Evolutionary conservation across 2,888 invertebrate species (phyloP), one percentile per base, ranked within the genome.

Genomic region (Cancer borealis): DNA sequence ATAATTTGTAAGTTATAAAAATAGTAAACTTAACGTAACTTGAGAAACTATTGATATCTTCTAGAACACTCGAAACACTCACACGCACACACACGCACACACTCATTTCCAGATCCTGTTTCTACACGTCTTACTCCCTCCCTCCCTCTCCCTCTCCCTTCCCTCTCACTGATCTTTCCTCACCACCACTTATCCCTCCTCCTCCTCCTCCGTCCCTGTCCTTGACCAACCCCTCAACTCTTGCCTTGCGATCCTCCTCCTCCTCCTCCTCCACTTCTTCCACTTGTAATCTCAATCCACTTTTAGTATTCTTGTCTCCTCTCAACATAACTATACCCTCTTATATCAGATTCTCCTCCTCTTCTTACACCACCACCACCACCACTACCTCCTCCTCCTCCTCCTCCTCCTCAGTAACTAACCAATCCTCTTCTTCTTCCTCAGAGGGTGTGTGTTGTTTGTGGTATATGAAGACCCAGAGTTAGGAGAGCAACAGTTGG

Each of bases 361-460:
- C 39, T 2, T 39, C 39, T 39, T 39, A 39, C 39, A 39, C 39
- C 39, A 39, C 39, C 39, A 39, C 39, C 14, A 39, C 39, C 39
- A 8, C 54, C 54, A 12, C 14, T 3, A 12, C 8, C 54, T 2
- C 54, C 14, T 12, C 54, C 54, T 54, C 54, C 54, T 54, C 54
- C 54, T 54, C 14, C 54, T 39, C 39, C 54, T 12, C 54, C 14
- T 54, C 14, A n/a, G n/a, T 66, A 66, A 66, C 3, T 89, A 92
- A 26, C 30, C 66, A 47, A n/a, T n/a, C 47, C 14, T 49, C 47
- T n/a, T 60, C 21, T 45, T 91, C 39, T 21, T 87, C 87, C 17
- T 21, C 94, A 95, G 95, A 93, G 95, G 95, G 47, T 95, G 94
- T 47, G 94, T 94, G 30, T 88, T 95, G 14, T 88, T 88, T 8